Evolutionary conservation across 2,797 vertebrate genomes (phyloP).

Genomic region (Chelonia mydas): DNA sequence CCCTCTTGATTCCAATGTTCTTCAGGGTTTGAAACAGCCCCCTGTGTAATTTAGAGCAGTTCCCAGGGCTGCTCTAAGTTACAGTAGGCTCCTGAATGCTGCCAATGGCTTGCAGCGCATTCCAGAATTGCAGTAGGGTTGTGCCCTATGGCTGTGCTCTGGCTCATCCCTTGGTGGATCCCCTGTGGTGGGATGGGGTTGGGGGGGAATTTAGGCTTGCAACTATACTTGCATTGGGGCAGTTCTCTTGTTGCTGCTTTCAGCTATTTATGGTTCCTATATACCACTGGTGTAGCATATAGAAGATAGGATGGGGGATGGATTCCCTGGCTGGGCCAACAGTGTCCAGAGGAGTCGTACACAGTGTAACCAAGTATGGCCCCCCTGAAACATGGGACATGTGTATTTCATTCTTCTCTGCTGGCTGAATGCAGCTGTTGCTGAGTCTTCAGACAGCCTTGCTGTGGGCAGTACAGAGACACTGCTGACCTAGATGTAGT

Average conservation of each 20-base stretch:
- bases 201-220: background rate
- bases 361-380: background rate
- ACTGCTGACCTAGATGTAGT: background rate
- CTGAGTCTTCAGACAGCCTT: background rate
- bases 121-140: background rate
- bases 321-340: background rate
- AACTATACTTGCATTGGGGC: rapidly evolving
- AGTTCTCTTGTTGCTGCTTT: background rate
- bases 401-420: background rate
- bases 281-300: background rate
- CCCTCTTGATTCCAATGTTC: background rate
- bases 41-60: background rate
- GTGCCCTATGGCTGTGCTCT: background rate
- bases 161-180: background rate
- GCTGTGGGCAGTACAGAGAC: background rate
- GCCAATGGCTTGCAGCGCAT: rapidly evolving
- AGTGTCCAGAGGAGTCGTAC: background rate
- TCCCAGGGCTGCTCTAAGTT: background rate
- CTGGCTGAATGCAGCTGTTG: background rate
- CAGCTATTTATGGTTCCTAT: background rate
- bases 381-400: background rate
- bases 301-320: background rate
- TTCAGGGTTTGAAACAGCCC: background rate
- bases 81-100: background rate
- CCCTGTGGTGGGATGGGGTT: background rate